These are phyloP conservation scores for Narcine bancroftii DNA, from an alignment of 2,113 vertebrate species.

Conservation along the genomic window DNA sequence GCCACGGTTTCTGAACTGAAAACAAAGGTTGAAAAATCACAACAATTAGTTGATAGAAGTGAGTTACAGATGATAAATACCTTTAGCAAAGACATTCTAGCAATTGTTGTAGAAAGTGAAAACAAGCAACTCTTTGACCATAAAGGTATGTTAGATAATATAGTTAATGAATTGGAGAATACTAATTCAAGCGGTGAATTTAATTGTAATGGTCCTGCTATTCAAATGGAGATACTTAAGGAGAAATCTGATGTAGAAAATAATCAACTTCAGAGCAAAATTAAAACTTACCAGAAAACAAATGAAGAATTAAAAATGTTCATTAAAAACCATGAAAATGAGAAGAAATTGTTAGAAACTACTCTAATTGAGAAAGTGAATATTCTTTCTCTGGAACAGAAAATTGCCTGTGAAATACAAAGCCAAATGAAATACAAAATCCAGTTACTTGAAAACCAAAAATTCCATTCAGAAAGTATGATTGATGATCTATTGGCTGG, in stretches of 20 bases:
- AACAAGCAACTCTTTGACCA: not conserved
- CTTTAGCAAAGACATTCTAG: not conserved
- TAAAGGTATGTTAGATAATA: not conserved
- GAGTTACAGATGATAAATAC: not conserved
- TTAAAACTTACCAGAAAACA: not conserved
- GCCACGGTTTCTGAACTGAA: not conserved
- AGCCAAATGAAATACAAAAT: not conserved
- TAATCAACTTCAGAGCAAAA: not conserved
- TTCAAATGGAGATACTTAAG: conserved; percentile 6
- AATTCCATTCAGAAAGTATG: conserved; percentile 20
- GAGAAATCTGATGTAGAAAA: not conserved
- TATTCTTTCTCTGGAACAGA: not conserved
- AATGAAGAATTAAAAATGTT: not conserved
- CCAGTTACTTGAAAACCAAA: not conserved
- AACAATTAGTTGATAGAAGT: not conserved
- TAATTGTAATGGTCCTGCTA: not conserved
- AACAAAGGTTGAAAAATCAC: not conserved
- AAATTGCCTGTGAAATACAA: not conserved
- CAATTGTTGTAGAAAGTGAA: not conserved
- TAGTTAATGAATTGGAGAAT: not conserved
- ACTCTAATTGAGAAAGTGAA: not conserved
- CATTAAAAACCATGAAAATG: not conserved
- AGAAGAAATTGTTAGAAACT: not conserved
- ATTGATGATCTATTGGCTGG: not conserved
- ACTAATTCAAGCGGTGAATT: not conserved